phyloP scores from a whole-genome alignment of 2,797 vertebrate species.

The Hypotaenidia philippensis region DNA sequence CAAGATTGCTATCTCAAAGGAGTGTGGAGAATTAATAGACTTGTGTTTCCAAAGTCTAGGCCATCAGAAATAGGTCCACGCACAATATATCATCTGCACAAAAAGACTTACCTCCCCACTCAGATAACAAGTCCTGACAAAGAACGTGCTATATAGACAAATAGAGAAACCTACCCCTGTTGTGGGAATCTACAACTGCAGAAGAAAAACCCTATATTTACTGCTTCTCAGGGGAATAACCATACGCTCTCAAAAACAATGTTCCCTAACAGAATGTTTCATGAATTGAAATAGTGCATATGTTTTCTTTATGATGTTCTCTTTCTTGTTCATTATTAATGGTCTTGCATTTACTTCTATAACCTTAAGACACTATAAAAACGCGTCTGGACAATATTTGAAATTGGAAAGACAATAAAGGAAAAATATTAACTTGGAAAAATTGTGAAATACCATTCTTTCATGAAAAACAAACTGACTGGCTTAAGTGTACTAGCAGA shows the following conservation, averaged over 20 bases:
- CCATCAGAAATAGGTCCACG: slow-evolving; percentile 26
- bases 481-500: slow-evolving; percentile 75
- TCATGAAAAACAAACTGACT: slow-evolving; percentile 73
- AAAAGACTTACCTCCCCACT: slow-evolving; percentile 36
- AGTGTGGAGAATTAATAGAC: slow-evolving; percentile 49
- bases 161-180: not conserved
- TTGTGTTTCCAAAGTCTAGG: slow-evolving; percentile 26
- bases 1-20: slow-evolving; percentile 60
- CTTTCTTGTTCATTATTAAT: slow-evolving; percentile 69
- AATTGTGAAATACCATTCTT: slow-evolving; percentile 75
- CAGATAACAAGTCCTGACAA: slow-evolving; percentile 40
- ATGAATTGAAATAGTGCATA: slow-evolving; percentile 56
- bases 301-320: slow-evolving; percentile 68
- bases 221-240: slow-evolving; percentile 56
- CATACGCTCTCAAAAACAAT: slow-evolving; percentile 41
- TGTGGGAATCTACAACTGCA: slow-evolving; percentile 29
- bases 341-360: slow-evolving; percentile 63
- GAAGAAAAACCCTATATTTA: not conserved
- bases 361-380: slow-evolving; percentile 73
- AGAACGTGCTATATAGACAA: not conserved
- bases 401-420: slow-evolving; percentile 78
- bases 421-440: slow-evolving; percentile 74
- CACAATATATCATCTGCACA: slow-evolving; percentile 14
- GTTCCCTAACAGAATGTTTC: slow-evolving; percentile 45
- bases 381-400: slow-evolving; percentile 69